Evolutionary conservation across 2,113 vertebrate genomes (phyloP), one percentile per base, ranked within the genome.

Genomic region (Brachyhypopomus gauderio): DNA sequence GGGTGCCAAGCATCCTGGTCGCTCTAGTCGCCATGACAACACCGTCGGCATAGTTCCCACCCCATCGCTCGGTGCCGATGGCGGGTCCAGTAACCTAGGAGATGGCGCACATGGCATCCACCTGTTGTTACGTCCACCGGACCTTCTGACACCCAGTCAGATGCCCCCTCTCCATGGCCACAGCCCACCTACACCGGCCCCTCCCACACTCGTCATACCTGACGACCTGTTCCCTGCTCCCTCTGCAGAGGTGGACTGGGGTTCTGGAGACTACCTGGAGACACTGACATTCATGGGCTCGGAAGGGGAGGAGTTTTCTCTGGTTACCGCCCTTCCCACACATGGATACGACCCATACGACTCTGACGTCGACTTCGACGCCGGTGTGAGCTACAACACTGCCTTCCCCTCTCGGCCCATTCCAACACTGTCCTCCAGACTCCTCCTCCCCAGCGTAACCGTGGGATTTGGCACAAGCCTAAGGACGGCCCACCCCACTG

Each of bases 221-320:
- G 86, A 86, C 77, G 85, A 79, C 36, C 79, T 76, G 58, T 87
- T 88, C 67, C 79, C 90, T 5, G 63, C 88, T 0, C 89, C 91
- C 41, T 89, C 92, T 3, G 74, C 88, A 5, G 95, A 96, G 63
- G 92, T 91, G 6, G 94, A 95, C 0, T 86, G 91, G 91, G 96
- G 95, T 3, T 98, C 97, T 0, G 96, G 96, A 0, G 95, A 96
- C 82, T 93, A 96, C 59, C 58, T 91, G 3, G 95, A 97, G 89
- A 95, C 96, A 0, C 85, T 95, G 79, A 92, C 94, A 14, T 79
- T 94, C 62, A 86, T 92, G 82, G 84, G 87, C 0, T 91, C 89
- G 0, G 94, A 94, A 25, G 91, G 88, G 0, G 93, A 93, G 83
- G 95, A 92, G 48, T 1, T 93, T 64, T 82, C 85, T 9, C 85